Base-by-base conservation (phyloP, 2,888 invertebrate species). In the Apotomis turbidana region DNA sequence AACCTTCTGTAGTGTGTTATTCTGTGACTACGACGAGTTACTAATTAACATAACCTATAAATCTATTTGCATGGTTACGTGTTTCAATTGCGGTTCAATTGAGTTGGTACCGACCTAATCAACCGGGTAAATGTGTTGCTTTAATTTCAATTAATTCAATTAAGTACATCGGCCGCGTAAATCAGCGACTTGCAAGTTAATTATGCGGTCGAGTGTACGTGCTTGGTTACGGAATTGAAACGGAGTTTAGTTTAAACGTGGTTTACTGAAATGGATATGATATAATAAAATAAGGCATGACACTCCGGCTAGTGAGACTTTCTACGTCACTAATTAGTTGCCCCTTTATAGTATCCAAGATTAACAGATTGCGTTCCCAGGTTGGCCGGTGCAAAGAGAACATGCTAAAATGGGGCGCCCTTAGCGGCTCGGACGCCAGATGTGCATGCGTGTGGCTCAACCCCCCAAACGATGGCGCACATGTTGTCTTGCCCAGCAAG, bases 71-170 rank as follows among this genome's bases (percentile, higher is more conserved):
- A 4, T 0, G 8, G 8, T 5, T 38, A 41, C 41, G 5, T n/a
- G 55, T 38, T 57, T 55, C 55, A 44, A 36, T 66, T 46, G 36
- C 6, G 12, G 55, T 41, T 55, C 44, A 12, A 27, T 46, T 38
- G 38, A 6, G 58, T 27, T 27, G 9, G 12, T 15, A 52, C 59
- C 15, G 51, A 62, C 49, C 61, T 57, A 58, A 70, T 70, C 49
- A 63, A 70, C 49, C 15, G 62, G 49, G 57, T 61, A 57, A 70
- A 57, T 63, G 55, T 15, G 36, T 49, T 62, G 13, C 57, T 57
- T 62, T 62, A 70, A 70, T 70, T 51, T 57, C 57, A 70, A 70
- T 70, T 57, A 70, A 57, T 57, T 57, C 62, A 70, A 70, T 70
- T 57, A 70, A 57, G 41, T 12, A 27, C 57, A 13, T 13, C 46